Percentiles rank a stretch among this genome's conserved stretches.
These are phyloP conservation scores for Trematocara variabile DNA, from an alignment of 2,113 vertebrate genomes.

Conservation along the genomic window DNA sequence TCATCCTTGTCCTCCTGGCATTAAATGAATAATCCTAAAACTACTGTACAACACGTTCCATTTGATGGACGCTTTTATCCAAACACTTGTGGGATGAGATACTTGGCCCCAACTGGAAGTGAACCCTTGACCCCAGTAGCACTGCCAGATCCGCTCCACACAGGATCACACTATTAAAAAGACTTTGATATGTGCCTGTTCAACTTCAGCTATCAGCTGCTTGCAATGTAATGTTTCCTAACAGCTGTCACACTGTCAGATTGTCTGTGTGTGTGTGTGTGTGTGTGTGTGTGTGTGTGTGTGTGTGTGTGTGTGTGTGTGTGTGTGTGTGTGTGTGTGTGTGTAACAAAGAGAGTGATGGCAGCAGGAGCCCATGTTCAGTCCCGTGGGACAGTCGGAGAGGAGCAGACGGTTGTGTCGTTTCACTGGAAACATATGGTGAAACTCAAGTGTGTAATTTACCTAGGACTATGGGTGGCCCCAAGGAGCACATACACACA, in stretches of 20 bases:
- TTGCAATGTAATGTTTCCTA: conserved; percentile 46
- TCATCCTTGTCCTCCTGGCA: neutral
- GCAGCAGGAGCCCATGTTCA: conserved; percentile 51
- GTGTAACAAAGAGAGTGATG: conserved; percentile 49
- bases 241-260: conserved; percentile 54
- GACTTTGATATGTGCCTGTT: conserved; percentile 36
- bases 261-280: too few relatives aligned
- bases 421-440: conserved; percentile 66
- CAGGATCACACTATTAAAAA: conserved; percentile 34
- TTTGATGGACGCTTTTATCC: conserved; percentile 12
- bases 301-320: neutral
- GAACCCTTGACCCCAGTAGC: conserved; percentile 12
- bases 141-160: neutral
- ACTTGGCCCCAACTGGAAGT: conserved; percentile 14
- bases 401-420: conserved; percentile 60
- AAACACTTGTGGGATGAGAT: neutral
- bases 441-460: conserved; percentile 72
- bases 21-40: neutral
- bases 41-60: neutral
- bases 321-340: neutral
- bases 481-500: neutral
- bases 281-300: too few relatives aligned
- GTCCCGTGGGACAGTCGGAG: conserved; percentile 46
- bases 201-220: conserved; percentile 58
- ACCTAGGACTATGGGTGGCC: conserved; percentile 66